phyloP scores from a whole-genome alignment of 2,888 invertebrate species.

The Orthosia cruda region DNA sequence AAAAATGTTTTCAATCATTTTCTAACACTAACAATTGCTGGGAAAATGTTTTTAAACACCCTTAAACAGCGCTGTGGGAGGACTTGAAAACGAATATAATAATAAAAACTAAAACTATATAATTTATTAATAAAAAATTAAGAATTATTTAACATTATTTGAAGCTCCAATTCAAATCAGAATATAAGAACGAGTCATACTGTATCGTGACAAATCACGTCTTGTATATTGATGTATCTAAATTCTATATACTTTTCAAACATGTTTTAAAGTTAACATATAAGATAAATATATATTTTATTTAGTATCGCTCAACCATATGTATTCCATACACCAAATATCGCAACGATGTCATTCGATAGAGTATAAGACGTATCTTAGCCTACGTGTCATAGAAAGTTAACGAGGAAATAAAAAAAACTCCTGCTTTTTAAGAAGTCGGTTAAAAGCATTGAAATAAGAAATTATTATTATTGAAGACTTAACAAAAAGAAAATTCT shows the following conservation, averaged over 20 bases:
- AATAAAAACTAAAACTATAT: constrained; percentile 61
- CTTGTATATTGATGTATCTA: not conserved
- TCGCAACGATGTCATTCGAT: constrained; percentile 11
- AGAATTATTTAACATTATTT: constrained; percentile 59
- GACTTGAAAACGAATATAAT: constrained; percentile 45
- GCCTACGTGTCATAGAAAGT: constrained; percentile 21
- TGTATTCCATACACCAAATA: constrained; percentile 1
- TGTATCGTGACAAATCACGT: constrained; percentile 23
- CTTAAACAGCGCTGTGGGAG: no score
- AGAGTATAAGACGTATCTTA: constrained; percentile 34
- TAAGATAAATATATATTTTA: constrained; percentile 15
- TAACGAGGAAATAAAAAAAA: constrained; percentile 18
- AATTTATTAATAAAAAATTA: constrained; percentile 63
- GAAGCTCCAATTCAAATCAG: constrained; percentile 25
- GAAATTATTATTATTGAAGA: constrained; percentile 8
- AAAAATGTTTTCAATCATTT: no score
- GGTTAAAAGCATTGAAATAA: constrained; percentile 29
- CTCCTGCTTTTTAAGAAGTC: no score
- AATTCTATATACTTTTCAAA: not conserved
- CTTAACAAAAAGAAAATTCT: constrained; percentile 18
- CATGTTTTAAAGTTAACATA: not conserved
- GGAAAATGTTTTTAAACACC: no score
- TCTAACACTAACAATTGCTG: no score
- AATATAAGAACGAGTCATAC: constrained; percentile 20
- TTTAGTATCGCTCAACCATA: not conserved